A percentile compares a stretch with the other conserved stretches of the same genome.
Conservation (phyloP, 2,797 vertebrate species). For the Choloepus didactylus region DNA sequence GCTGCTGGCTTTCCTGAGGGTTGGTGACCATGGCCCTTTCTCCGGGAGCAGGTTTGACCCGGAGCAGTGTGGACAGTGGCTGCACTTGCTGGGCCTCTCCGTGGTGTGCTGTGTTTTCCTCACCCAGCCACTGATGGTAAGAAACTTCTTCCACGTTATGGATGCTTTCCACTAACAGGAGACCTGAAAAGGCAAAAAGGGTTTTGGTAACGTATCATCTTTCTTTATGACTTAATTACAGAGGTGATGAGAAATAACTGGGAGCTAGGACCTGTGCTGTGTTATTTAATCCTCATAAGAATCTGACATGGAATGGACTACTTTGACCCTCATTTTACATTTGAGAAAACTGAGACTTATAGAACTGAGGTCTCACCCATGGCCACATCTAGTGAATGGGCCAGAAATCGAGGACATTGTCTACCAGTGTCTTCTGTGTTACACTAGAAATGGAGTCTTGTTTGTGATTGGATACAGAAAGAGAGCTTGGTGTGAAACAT, state of each 20-base stretch:
- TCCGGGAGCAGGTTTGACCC: constrained; percentile 88
- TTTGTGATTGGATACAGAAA: neutral
- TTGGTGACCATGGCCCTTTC: neutral
- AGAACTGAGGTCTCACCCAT: neutral
- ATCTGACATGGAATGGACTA: neutral
- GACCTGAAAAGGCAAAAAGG: no score
- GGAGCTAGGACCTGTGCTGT: neutral
- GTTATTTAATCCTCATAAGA: neutral
- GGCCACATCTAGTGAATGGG: accelerated
- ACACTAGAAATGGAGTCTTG: neutral
- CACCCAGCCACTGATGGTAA: constrained; percentile 90
- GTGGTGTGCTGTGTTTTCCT: constrained; percentile 89
- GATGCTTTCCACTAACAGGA: accelerated
- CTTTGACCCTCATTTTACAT: neutral
- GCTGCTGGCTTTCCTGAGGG: neutral
- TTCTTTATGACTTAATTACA: neutral
- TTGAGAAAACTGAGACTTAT: neutral
- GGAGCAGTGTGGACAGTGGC: constrained; percentile 88
- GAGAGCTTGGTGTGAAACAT: neutral
- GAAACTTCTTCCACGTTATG: accelerated
- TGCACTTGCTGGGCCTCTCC: constrained; percentile 89
- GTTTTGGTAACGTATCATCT: accelerated
- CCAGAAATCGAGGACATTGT: accelerated
- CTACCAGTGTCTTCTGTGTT: no score
- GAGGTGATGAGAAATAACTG: neutral